These are phyloP conservation scores for Zoanthus gigantus DNA, from an alignment of 92 coral and sea anemone species.

Conservation along the genomic window DNA sequence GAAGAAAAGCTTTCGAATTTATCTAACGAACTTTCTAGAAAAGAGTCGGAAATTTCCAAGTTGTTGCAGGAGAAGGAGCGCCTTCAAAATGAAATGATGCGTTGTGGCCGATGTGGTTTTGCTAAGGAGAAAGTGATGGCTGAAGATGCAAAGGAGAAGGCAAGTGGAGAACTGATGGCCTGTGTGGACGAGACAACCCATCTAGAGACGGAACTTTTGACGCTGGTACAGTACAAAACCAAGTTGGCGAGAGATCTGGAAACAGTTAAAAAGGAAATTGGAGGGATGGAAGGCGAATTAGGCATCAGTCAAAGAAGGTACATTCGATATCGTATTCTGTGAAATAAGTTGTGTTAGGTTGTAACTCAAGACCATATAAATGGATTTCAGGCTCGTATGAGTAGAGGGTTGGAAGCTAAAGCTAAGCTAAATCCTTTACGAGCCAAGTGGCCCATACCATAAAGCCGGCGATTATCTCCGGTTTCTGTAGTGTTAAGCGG, in stretches of 20 bases:
- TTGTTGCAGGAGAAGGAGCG: conserved; percentile 71
- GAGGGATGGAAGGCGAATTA: conserved; percentile 80
- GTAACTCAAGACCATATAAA: no score
- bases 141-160: conserved; percentile 65
- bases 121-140: conserved; percentile 68
- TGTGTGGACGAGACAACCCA: conserved; percentile 88
- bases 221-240: conserved; percentile 82
- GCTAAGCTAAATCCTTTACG: no score
- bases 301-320: conserved; percentile 46
- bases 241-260: conserved; percentile 83
- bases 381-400: no score
- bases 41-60: conserved; percentile 73
- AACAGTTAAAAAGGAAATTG: conserved; percentile 75
- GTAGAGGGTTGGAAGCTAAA: no score
- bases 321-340: background rate
- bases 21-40: conserved; percentile 78
- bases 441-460: no score
- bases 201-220: conserved; percentile 84
- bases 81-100: conserved; percentile 73
- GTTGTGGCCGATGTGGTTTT: conserved; percentile 74
- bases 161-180: conserved; percentile 78
- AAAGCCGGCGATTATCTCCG: no score
- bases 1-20: conserved; percentile 77
- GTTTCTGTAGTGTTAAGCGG: no score
- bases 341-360: background rate